Percentiles rank a stretch among this genome's conserved stretches.
phyloP scores from a whole-genome alignment of 2,113 vertebrate genomes.

The Oryctolagus cuniculus region mOryCun1.1 NC_091440.1:96787001-96787500 shows the following conservation, averaged over 20 bases:
- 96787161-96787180: no score
- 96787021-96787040: not conserved
- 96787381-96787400: not conserved
- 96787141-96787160: not conserved
- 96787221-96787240: not conserved
- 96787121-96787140: not conserved
- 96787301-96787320: not conserved
- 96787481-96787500: not conserved
- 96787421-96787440: not conserved
- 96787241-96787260: not conserved
- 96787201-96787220: not conserved
- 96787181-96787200: not conserved
- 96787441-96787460: not conserved
- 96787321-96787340: not conserved
- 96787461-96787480: not conserved
- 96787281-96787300: not conserved
- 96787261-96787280: not conserved
- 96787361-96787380: not conserved
- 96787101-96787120: not conserved
- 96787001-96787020: accelerated
- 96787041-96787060: no score
- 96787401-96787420: not conserved
- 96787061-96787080: accelerated
- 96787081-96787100: not conserved
- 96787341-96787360: not conserved